These are phyloP conservation scores for Cotesia glomerata DNA, from an alignment of 1,140 invertebrate species.

Conservation along the genomic window DNA sequence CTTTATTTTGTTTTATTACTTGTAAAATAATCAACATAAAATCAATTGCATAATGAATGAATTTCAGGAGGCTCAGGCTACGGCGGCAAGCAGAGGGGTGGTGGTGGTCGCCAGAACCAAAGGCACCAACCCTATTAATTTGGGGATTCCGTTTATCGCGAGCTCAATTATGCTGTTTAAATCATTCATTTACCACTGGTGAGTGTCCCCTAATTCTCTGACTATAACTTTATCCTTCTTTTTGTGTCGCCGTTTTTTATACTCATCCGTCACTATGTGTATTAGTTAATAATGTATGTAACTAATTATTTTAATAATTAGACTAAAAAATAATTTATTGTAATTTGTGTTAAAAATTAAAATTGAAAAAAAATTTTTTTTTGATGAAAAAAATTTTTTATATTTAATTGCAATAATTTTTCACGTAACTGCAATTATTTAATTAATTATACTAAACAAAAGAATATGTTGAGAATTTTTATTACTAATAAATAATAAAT, in stretches of 20 bases:
- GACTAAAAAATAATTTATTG: no score
- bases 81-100: slow-evolving; percentile 68
- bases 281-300: background rate
- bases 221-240: slow-evolving; percentile 31
- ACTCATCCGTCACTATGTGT: background rate
- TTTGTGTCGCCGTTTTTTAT: slow-evolving; percentile 14
- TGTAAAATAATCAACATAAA: slow-evolving; percentile 53
- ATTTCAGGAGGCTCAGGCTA: slow-evolving; percentile 69
- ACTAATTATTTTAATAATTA: background rate
- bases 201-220: slow-evolving; percentile 52
- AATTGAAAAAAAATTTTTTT: no score
- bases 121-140: slow-evolving; percentile 79
- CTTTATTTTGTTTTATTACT: slow-evolving; percentile 60
- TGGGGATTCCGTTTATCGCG: slow-evolving; percentile 54
- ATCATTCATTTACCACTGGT: slow-evolving; percentile 57
- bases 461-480: no score
- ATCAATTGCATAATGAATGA: slow-evolving; percentile 51
- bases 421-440: no score
- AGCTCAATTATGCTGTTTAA: slow-evolving; percentile 54
- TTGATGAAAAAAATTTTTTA: no score
- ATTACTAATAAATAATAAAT: no score
- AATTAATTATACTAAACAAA: no score
- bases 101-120: slow-evolving; percentile 73
- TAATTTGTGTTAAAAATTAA: no score
- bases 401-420: no score